Base-by-base conservation (phyloP, 2,113 vertebrate species). In the Albula glossodonta region DNA sequence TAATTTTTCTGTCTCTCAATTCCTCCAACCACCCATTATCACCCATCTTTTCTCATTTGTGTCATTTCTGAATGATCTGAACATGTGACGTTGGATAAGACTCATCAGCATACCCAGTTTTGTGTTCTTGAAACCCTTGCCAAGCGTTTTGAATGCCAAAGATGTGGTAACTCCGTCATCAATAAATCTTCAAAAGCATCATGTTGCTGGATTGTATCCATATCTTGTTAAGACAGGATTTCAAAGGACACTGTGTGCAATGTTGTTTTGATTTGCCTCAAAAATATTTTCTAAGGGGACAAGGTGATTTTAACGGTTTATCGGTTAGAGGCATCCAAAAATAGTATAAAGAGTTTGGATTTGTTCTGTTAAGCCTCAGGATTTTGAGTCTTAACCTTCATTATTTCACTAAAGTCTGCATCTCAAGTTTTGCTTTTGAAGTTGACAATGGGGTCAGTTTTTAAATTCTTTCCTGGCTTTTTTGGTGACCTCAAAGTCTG, bases 361-460 rank as follows among this genome's bases (percentile, higher is more conserved):
- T 15, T 3, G 1, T 84, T 10, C 66, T 84, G 10, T 19, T 10
- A 84, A 51, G 49, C 41, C 25, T 60, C 51, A 4, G 3, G 22
- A 52, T 51, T 51, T 52, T 31, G n/a, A 84, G 50, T 31, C n/a
- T 51, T n/a, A 53, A 84, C 66, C 66, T 78, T 84, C 66, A 57
- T 79, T 51, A 79, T 56, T 79, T 84, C 51, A 78, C 3, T 22
- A 15, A 15, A 51, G 63, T 84, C 77, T 12, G 52, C 19, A 41
- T 12, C 4, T 78, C 17, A 19, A 53, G 56, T 0, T 50, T 12
- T 48, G 25, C n/a, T 57, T 84, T 84, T 56, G 51, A 53, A 84
- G 70, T 70, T 41, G 70, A 78, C 31, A 84, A 78, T 78, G 22
- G 13, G 25, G 22, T 53, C 48, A 5, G 5, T 74, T 52, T 84